Evolutionary conservation across 2,888 invertebrate genomes (phyloP), one percentile per base, ranked within the genome.

Genomic region (Syritta pipiens): DNA sequence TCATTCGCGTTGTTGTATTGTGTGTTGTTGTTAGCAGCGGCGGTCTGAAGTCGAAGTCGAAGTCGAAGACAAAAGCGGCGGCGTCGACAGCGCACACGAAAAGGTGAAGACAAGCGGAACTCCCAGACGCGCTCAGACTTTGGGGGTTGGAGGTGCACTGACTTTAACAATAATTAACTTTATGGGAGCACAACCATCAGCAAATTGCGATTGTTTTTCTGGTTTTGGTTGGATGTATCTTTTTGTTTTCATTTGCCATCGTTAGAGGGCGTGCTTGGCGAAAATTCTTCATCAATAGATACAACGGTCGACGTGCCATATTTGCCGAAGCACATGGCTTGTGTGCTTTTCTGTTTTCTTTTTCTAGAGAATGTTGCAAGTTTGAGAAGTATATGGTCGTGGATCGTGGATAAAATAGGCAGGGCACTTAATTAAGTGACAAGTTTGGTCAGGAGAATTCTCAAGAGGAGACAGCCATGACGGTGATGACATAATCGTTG

Each of bases 121-220:
- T 69, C 48, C 32, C 57, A 68, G 44, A 20, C 35, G 17, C 4
- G 44, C 48, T 10, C 48, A 6, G 24, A 14, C 28, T 46, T 74
- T 62, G 79, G 74, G 74, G 79, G 79, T 74, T n/a, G n/a, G 79
- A 67, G 67, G 79, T 68, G 68, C 55, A 57, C 79, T 74, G 74
- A 74, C 79, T 74, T 67, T 79, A 79, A 79, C 74, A 79, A 79
- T 79, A 79, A 79, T 79, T 79, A 79, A 74, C 74, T 79, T 74
- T 74, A 79, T 79, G 79, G 74, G 79, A 79, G 74, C 74, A 74
- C n/a, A n/a, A n/a, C 67, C 79, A 62, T 79, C 74, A 55, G 67
- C 67, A 57, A 79, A 74, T 79, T 74, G 49, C 74, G 60, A 74
- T 79, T 67, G 79, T 79, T 55, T 62, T 67, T 55, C 35, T 35